Percentiles rank a stretch among this genome's conserved stretches.
These are phyloP conservation scores for Rafetus swinhoei DNA, from an alignment of 2,113 vertebrate species.

Conservation along the genomic window DNA sequence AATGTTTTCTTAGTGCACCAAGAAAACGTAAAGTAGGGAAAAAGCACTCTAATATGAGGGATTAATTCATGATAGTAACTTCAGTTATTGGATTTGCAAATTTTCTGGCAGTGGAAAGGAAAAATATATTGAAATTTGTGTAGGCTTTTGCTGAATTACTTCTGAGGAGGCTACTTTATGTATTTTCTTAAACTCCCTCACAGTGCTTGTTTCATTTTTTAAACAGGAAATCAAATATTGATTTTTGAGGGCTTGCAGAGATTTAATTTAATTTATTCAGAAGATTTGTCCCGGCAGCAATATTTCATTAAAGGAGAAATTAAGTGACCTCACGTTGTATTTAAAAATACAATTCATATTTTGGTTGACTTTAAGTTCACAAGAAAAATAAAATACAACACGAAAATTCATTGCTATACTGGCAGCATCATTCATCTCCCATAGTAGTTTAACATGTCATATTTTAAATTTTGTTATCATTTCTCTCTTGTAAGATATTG, in stretches of 20 bases:
- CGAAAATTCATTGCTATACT: neutral
- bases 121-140: neutral
- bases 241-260: neutral
- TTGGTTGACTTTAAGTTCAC: neutral
- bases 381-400: neutral
- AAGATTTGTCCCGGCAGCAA: neutral
- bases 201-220: neutral
- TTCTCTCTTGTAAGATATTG: neutral
- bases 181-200: slow-evolving; percentile 3
- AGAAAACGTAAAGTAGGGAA: neutral
- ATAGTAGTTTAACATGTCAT: neutral
- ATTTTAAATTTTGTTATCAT: neutral
- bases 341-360: neutral
- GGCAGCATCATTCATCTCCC: neutral
- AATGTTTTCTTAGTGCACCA: neutral
- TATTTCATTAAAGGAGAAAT: neutral
- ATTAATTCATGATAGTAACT: neutral
- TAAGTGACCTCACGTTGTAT: neutral
- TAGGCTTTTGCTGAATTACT: neutral
- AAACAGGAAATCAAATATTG: slow-evolving; percentile 20
- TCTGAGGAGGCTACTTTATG: neutral
- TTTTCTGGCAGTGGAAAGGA: neutral
- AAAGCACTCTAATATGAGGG: neutral
- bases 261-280: neutral
- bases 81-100: neutral